Evolutionary conservation across 2,797 vertebrate species (phyloP), one percentile per base, ranked within the genome.

Genomic region (Pseudochirops corinnae): DNA sequence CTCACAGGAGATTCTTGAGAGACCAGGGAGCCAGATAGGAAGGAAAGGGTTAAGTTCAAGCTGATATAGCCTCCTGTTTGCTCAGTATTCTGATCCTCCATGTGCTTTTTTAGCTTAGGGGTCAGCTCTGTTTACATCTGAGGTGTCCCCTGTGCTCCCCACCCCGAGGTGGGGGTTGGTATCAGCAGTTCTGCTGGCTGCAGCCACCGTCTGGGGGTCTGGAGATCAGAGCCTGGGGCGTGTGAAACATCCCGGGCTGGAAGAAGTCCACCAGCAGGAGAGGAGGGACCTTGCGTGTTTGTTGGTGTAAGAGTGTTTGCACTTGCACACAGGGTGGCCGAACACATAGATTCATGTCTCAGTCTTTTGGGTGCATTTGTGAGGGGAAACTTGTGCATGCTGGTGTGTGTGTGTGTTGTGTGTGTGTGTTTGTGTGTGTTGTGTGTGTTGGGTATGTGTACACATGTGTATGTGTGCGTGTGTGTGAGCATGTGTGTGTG

Each of bases 181-280:
- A 3, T 87, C 93, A 93, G 96, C 96, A 95, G 93, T 92, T 90
- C 29, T 0, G 0, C 33, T 5, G 90, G 95, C 97, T 97, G 95
- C 67, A 57, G 94, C 82, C 93, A 87, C 94, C 93, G 96, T 97
- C 98, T 97, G 93, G 91, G 46, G 33, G 96, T 97, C 97, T 97
- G 93, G 97, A 46, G 67, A 82, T 39, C 67, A 82, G n/a, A 55
- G 18, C 0, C 0, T 0, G 58, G 92, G 93, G 92, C 93, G 50
- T 97, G 95, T 97, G 95, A 97, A 82, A 96, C 97, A 98, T 96
- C 93, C 96, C 94, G 94, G 87, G 31, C 57, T 39, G 87, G 90
- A 62, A 67, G 50, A 74, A 1, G 13, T 0, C 3, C 53, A 62
- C 21, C 50, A 3, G 93, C 3, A 93, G 55, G 57, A 28, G 90